Percentiles rank a stretch among this genome's conserved stretches.
These are phyloP conservation scores for Hippocampus barbouri DNA, from an alignment of 2,113 vertebrate species.

Conservation along the genomic window DNA sequence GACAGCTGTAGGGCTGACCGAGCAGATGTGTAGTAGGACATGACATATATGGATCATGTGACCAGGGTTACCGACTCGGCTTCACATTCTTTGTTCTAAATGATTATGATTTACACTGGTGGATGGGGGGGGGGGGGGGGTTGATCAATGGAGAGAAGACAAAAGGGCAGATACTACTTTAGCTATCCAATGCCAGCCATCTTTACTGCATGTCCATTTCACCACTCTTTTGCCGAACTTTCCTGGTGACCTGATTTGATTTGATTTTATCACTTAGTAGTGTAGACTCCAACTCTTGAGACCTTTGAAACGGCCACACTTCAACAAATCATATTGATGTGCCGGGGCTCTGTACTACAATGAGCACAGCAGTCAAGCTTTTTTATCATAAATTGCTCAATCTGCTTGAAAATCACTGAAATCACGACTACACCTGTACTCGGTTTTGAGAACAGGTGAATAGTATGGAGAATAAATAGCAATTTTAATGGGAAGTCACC, in stretches of 20 bases:
- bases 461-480: conserved; percentile 28
- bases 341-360: not conserved
- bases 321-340: conserved; percentile 27
- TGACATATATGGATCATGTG: too few species aligned
- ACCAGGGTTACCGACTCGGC: too few species aligned
- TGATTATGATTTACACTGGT: too few species aligned
- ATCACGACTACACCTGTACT: conserved; percentile 39
- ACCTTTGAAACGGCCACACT: conserved; percentile 12
- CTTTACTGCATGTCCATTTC: not conserved
- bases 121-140: too few species aligned
- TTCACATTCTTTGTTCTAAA: too few species aligned
- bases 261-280: conserved; percentile 9
- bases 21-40: too few species aligned
- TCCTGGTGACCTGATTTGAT: not conserved
- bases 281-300: conserved; percentile 9
- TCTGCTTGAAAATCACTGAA: conserved; percentile 16
- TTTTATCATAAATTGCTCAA: conserved; percentile 26
- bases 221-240: not conserved
- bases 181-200: too few species aligned
- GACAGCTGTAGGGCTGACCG: too few species aligned
- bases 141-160: too few species aligned
- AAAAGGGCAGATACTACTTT: too few species aligned
- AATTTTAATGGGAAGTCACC: conserved; percentile 39
- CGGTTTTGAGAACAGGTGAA: conserved; percentile 28
- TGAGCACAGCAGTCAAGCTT: too few species aligned